Conservation (phyloP, 2,888 invertebrate species). For the Platycheirus albimanus region DNA sequence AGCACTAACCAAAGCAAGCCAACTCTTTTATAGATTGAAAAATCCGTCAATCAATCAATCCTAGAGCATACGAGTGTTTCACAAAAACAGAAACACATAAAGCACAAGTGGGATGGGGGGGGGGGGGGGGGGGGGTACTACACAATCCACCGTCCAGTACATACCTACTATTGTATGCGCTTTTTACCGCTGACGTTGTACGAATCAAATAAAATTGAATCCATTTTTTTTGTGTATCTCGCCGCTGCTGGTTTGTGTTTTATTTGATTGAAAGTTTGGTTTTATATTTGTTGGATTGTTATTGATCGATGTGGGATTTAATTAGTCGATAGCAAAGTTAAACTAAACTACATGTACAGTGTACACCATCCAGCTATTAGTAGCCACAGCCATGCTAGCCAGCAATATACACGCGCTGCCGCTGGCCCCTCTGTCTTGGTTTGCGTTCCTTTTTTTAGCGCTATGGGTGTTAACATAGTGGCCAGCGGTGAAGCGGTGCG, state of each 20-base stretch:
- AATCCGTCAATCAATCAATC: slow-evolving; percentile 67
- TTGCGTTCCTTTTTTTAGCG: background rate
- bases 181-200: slow-evolving; percentile 16
- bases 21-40: slow-evolving; percentile 17
- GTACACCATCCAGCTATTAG: background rate
- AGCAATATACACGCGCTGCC: background rate
- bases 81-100: slow-evolving; percentile 9
- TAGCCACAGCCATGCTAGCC: too few relatives aligned
- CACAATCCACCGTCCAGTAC: slow-evolving; percentile 4
- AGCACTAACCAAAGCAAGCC: background rate
- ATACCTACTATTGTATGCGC: too few relatives aligned
- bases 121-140: too few relatives aligned
- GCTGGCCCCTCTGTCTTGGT: background rate
- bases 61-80: slow-evolving; percentile 21
- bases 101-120: too few relatives aligned
- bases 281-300: slow-evolving; percentile 5
- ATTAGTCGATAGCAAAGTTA: slow-evolving; percentile 63
- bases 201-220: slow-evolving; percentile 56
- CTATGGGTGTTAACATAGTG: background rate
- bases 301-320: slow-evolving; percentile 66
- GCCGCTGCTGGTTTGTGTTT: slow-evolving; percentile 15
- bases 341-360: slow-evolving; percentile 12
- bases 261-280: slow-evolving; percentile 49
- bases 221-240: background rate
- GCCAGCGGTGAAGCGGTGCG: background rate